Conservation (phyloP, 2,797 vertebrate genomes). For the Aulostomus chinensis region DNA sequence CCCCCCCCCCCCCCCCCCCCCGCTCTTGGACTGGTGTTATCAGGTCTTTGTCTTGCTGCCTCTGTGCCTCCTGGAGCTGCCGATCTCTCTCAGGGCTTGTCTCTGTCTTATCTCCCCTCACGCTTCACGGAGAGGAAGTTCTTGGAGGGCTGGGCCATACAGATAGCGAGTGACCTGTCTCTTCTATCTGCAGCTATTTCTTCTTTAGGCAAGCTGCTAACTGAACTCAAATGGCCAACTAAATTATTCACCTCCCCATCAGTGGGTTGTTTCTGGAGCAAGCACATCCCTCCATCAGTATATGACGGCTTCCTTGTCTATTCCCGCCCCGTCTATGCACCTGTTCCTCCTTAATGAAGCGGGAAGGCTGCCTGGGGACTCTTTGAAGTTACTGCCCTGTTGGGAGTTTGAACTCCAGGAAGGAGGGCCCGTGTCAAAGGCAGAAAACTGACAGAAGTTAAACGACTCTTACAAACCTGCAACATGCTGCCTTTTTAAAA, state of each 20-base stretch:
- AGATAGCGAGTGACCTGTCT: slow-evolving; percentile 59
- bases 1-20: slow-evolving; percentile 13
- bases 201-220: slow-evolving; percentile 28
- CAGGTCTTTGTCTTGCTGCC: slow-evolving; percentile 44
- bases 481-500: slow-evolving; percentile 24
- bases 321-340: slow-evolving; percentile 26
- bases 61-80: slow-evolving; percentile 40
- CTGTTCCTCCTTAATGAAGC: slow-evolving; percentile 57
- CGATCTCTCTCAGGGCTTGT: slow-evolving; percentile 49
- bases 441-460: slow-evolving; percentile 44
- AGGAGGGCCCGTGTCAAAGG: slow-evolving; percentile 21
- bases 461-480: slow-evolving; percentile 29
- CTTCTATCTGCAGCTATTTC: slow-evolving; percentile 35
- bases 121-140: slow-evolving; percentile 60
- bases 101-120: slow-evolving; percentile 59
- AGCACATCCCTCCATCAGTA: too few relatives aligned
- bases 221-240: slow-evolving; percentile 32
- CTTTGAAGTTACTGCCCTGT: slow-evolving; percentile 41
- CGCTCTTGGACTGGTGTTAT: slow-evolving; percentile 32
- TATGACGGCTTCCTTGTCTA: too few relatives aligned
- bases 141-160: slow-evolving; percentile 50
- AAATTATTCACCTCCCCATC: too few relatives aligned
- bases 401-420: slow-evolving; percentile 38
- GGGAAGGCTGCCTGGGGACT: slow-evolving; percentile 32
- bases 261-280: not conserved